A percentile compares a stretch with the other conserved stretches of the same genome.
Conservation (phyloP, 2,113 vertebrate genomes). For the Perognathus longimembris region DNA sequence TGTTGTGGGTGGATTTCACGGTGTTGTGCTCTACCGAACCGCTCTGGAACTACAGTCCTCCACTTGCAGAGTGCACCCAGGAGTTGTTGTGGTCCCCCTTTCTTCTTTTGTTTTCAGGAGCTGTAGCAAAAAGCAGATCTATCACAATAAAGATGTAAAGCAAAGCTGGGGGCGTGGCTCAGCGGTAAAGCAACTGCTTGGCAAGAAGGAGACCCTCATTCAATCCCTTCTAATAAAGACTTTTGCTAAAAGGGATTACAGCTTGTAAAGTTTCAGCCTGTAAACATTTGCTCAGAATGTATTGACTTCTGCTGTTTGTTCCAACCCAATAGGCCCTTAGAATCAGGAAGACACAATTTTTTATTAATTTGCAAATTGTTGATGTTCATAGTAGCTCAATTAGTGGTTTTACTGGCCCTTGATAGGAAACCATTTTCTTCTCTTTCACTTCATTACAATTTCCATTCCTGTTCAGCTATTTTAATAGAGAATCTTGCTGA, state of each 20-base stretch:
- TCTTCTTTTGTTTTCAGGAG: constrained; percentile 60
- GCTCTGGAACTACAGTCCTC: constrained; percentile 62
- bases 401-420: constrained; percentile 72
- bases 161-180: too few relatives aligned
- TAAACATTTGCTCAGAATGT: constrained; percentile 80
- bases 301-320: constrained; percentile 81
- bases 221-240: constrained; percentile 60
- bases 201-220: too few relatives aligned
- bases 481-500: constrained; percentile 60
- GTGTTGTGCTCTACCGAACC: constrained; percentile 33
- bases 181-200: too few relatives aligned
- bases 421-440: constrained; percentile 25
- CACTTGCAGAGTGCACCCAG: constrained; percentile 67
- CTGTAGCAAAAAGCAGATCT: constrained; percentile 70
- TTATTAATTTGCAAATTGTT: constrained; percentile 84
- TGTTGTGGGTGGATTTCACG: background rate
- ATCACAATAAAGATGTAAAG: constrained; percentile 67
- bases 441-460: background rate
- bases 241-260: constrained; percentile 74
- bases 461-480: constrained; percentile 42
- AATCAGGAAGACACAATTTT: constrained; percentile 48
- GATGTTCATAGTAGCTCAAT: constrained; percentile 65
- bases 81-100: background rate
- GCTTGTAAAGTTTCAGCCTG: constrained; percentile 73
- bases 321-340: constrained; percentile 56